Percentiles rank a stretch among this genome's conserved stretches.
These are phyloP conservation scores for Aporrectodea caliginosa DNA, from an alignment of 1,140 invertebrate species.

Conservation along the genomic window DNA sequence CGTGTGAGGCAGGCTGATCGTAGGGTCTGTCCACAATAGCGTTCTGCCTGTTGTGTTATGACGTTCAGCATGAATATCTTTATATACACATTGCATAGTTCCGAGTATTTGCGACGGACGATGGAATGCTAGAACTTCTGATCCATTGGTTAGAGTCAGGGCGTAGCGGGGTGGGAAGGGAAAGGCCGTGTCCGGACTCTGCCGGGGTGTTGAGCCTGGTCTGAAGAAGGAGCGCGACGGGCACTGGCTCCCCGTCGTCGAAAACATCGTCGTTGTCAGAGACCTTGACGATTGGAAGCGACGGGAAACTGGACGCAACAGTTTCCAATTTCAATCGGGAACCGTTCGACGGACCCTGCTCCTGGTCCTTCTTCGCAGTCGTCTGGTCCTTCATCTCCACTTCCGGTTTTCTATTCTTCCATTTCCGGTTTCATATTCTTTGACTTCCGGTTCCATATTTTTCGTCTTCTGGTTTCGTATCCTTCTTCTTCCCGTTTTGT, in stretches of 20 bases:
- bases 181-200: background rate
- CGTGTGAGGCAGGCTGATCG: slow-evolving; percentile 91
- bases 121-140: too few relatives aligned
- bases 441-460: too few relatives aligned
- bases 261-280: background rate
- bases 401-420: too few relatives aligned
- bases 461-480: too few relatives aligned
- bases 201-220: background rate
- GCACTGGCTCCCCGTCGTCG: background rate
- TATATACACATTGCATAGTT: background rate
- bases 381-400: too few relatives aligned
- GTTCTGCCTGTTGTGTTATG: slow-evolving; percentile 92
- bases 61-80: slow-evolving; percentile 82
- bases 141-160: background rate
- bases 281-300: background rate
- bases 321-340: too few relatives aligned
- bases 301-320: background rate
- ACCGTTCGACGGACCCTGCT: too few relatives aligned
- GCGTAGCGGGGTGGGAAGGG: background rate
- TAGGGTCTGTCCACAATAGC: slow-evolving; percentile 90
- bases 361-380: too few relatives aligned
- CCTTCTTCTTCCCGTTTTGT: too few relatives aligned
- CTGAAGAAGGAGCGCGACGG: background rate
- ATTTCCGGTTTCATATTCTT: too few relatives aligned
- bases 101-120: background rate